A percentile compares a stretch with the other conserved stretches of the same genome.
Evolutionary conservation across 2,888 invertebrate genomes (phyloP).

Genomic region (Leptura quadrifasciata): DNA sequence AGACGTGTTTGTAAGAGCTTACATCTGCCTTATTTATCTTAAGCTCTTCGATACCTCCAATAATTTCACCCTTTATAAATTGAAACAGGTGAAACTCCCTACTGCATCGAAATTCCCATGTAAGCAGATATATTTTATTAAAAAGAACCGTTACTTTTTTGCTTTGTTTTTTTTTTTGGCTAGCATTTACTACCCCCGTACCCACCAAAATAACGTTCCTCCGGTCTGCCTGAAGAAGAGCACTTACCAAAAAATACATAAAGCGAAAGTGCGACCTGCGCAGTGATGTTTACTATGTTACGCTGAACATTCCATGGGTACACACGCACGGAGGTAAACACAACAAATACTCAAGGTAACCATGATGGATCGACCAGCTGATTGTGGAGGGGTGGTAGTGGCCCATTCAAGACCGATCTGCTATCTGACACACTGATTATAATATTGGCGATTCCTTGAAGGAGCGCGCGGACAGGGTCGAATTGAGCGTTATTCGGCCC

Average conservation of each 20-base stretch:
- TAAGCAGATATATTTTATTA: too few relatives aligned
- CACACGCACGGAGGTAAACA: conserved; percentile 45
- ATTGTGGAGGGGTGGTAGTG: conserved; percentile 58
- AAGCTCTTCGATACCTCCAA: too few relatives aligned
- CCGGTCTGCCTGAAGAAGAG: not conserved
- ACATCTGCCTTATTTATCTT: too few relatives aligned
- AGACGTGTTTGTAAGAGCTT: too few relatives aligned
- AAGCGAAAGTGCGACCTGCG: conserved; percentile 13
- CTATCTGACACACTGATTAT: conserved; percentile 66
- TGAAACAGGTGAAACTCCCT: too few relatives aligned
- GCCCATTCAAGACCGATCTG: conserved; percentile 63
- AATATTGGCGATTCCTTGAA: conserved; percentile 67
- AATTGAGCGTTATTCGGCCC: conserved; percentile 22
- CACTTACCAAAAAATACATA: not conserved
- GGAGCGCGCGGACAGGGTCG: conserved; percentile 44
- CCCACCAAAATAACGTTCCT: not conserved
- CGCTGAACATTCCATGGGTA: conserved; percentile 15
- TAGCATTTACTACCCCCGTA: not conserved
- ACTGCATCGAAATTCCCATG: too few relatives aligned
- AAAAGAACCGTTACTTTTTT: too few relatives aligned
- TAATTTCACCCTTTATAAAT: too few relatives aligned
- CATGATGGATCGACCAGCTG: conserved; percentile 62
- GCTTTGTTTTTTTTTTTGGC: not conserved
- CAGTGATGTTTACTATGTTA: conserved; percentile 25
- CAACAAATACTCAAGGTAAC: conserved; percentile 62